phyloP scores from a whole-genome alignment of 2,113 vertebrate species.

The Hyperopisus bebe region DNA sequence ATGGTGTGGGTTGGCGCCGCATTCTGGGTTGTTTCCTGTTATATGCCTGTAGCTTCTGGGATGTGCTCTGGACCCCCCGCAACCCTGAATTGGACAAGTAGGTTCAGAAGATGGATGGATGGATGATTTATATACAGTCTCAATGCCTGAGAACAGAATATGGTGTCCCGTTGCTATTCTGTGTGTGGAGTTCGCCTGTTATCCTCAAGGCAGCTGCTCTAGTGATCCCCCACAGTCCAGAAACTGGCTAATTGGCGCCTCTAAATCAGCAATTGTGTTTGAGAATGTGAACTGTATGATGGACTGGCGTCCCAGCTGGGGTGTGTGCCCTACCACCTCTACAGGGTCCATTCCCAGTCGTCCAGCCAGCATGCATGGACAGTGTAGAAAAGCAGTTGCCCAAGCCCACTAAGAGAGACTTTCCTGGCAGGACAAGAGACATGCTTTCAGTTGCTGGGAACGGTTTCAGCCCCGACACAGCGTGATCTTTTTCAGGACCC shows the following conservation, averaged over 20 bases:
- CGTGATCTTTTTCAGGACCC: constrained; percentile 13
- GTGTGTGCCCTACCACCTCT: background rate
- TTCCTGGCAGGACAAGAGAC: background rate
- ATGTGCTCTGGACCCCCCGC: background rate
- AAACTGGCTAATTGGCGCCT: background rate
- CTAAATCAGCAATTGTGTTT: background rate
- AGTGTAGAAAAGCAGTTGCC: background rate
- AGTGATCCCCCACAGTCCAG: background rate
- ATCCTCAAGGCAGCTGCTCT: background rate
- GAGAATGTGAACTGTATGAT: background rate
- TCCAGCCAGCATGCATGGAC: background rate
- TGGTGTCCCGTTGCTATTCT: background rate
- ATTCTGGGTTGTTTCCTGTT: background rate
- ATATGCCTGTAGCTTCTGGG: background rate
- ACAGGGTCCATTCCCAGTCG: background rate
- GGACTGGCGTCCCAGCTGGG: background rate
- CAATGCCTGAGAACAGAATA: background rate
- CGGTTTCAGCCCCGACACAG: constrained; percentile 11
- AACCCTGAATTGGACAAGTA: background rate
- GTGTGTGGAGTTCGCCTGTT: background rate
- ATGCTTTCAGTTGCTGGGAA: background rate
- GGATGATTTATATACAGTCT: background rate
- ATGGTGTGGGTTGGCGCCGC: background rate
- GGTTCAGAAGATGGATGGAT: background rate
- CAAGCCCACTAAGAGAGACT: background rate